Base-by-base conservation (phyloP, 2,797 vertebrate species). In the Pangasius djambal region DNA sequence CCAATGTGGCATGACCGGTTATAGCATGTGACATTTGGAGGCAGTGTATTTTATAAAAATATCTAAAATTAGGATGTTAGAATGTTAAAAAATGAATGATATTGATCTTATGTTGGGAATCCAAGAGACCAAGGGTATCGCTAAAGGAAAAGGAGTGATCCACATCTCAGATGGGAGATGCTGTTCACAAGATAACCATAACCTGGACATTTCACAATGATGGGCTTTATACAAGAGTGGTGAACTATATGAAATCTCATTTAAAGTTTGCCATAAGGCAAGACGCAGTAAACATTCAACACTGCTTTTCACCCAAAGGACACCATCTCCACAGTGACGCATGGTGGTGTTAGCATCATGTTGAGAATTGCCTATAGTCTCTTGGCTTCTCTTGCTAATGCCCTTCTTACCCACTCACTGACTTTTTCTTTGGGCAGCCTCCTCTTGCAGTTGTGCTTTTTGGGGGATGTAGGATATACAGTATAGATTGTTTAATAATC, bases 311-410 rank as follows among this genome's bases (percentile, higher is more conserved):
- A 79, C 5, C 48, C 28, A 50, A 16, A 78, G 28, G 4, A 50
- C 74, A 50, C 28, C 12, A 52, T 78, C 5, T 12, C 31, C 22
- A 25, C 22, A 44, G 37, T 83, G 81, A 83, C 44, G 37, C 81
- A 63, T 63, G 37, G 34, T 83, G 37, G 81, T 83, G 81, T 22
- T 28, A 83, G 57, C 34, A 44, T 83, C 57, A 44, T 83, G 81
- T 3, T 83, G 22, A 83, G 31, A 1, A 37, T 37, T 83, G 78
- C 0, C 18, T 20, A n/a, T 50, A 15, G 74, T 50, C 6, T 28
- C 78, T 81, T 57, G 55, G 52, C 34, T 15, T 61, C 57, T 55
- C 20, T 44, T 1, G 1, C 25, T 50, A 57, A 55, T 34, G 0
- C 37, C 2, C 6, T 63, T 44, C 1, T 44, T 44, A 7, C 57